Base-by-base conservation (phyloP, 1,140 invertebrate genomes). In the Trinorchestia longiramus region DNA sequence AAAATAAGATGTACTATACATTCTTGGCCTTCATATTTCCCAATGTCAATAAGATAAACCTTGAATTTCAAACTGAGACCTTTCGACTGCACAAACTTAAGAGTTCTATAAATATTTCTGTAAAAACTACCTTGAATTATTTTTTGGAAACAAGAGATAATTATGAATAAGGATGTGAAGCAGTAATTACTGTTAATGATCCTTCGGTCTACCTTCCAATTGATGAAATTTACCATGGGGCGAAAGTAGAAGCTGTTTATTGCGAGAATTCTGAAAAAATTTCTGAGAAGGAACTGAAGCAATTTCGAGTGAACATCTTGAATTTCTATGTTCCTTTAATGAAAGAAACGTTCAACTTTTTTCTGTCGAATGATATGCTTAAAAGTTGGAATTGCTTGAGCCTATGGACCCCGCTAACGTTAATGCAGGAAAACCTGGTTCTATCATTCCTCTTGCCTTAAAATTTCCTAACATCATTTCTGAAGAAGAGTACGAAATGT, bases 1-100 rank as follows among this genome's bases (percentile, higher is more conserved):
- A 95, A 41, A 96, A 45, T 40, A 96, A 96, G 41, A 96, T 95
- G 96, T 94, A 96, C 53, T 96, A 95, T 96, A n/a, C 96, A 87
- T 96, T 96, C 77, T 95, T 96, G 43, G 47, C 96, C 91, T 96
- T 94, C 91, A 96, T 96, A 45, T 91, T 96, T 92, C 95, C 96
- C 44, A 91, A 42, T 87, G 96, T 96, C 42, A 96, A 95, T 43
- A 96, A 77, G 53, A 42, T 95, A 19, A 92, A 96, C 91, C 53
- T 95, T n/a, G 96, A 96, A 94, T 96, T 96, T 77, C 95, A 95
- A 77, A 45, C 95, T 53, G 62, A 53, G 47, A 42, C 87, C 77
- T 92, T 95, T 36, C 95, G 90, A 95, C 90, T 91, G 43, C 96
- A 96, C 45, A 96, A 94, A 77, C 95, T 96, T 23, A 95, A 45